phyloP scores from a whole-genome alignment of 1,140 invertebrate species.

The Formica selysi region DNA sequence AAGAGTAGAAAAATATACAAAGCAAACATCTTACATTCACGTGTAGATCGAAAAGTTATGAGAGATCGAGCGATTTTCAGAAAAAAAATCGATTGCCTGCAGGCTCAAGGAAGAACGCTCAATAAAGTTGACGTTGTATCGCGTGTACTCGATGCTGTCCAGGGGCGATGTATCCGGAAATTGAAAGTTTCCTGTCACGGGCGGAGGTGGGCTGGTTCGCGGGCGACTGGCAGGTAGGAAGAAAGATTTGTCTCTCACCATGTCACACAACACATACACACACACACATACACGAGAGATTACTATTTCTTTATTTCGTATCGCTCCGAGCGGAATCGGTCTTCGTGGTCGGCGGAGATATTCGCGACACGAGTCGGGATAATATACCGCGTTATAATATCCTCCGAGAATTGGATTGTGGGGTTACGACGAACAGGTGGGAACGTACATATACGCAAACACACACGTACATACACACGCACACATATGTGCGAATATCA shows the following conservation, averaged over 20 bases:
- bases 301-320: constrained; percentile 64
- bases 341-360: constrained; percentile 50
- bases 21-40: neutral
- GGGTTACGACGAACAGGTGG: constrained; percentile 40
- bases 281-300: constrained; percentile 12
- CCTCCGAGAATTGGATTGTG: constrained; percentile 51
- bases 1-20: neutral
- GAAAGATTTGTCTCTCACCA: constrained; percentile 61
- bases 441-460: neutral
- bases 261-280: neutral
- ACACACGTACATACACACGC: too few species aligned
- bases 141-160: constrained; percentile 42
- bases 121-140: constrained; percentile 59
- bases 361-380: constrained; percentile 42
- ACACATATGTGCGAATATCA: too few species aligned
- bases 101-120: constrained; percentile 38
- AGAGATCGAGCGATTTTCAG: constrained; percentile 31
- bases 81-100: constrained; percentile 29
- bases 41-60: constrained; percentile 41
- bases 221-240: constrained; percentile 44
- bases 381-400: constrained; percentile 60
- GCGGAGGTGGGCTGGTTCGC: neutral
- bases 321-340: constrained; percentile 28
- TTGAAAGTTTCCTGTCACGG: constrained; percentile 72
- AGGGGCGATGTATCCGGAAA: constrained; percentile 70